These are phyloP conservation scores for Pogona vitticeps DNA, from an alignment of 2,113 vertebrate genomes.

Conservation along the genomic window DNA sequence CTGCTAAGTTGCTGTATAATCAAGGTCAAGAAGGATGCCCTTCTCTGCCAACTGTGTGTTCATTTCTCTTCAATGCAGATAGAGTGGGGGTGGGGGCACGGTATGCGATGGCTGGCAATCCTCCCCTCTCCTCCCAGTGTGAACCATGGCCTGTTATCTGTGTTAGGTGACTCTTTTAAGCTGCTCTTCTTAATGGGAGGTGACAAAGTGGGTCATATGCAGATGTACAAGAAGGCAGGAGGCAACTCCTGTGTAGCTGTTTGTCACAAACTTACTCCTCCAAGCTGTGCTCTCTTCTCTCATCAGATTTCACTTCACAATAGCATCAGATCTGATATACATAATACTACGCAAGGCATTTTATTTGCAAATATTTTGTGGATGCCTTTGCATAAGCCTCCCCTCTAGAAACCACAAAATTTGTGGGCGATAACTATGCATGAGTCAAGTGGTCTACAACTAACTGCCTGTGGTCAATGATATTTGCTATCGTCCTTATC, in stretches of 20 bases:
- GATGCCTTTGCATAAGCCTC: neutral
- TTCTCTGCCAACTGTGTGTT: neutral
- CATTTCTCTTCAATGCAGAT: neutral
- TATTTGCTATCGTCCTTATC: neutral
- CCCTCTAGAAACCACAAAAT: neutral
- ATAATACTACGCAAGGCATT: neutral
- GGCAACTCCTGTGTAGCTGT: neutral
- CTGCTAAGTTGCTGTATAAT: conserved; percentile 9
- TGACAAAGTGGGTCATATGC: conserved; percentile 25
- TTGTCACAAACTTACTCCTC: neutral
- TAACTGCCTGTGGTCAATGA: neutral
- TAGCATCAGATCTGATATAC: neutral
- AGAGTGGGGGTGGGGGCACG: neutral
- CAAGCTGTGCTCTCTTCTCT: neutral
- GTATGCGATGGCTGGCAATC: neutral
- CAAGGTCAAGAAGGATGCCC: neutral
- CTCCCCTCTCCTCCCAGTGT: neutral
- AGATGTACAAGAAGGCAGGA: conserved; percentile 2
- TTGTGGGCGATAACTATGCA: neutral
- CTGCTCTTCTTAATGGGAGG: conserved; percentile 8
- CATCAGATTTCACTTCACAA: neutral
- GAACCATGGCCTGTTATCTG: neutral
- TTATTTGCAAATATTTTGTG: neutral
- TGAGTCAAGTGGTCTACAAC: neutral
- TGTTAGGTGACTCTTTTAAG: neutral